Conservation (phyloP, 2,113 vertebrate species). For the Alouatta palliata region DNA sequence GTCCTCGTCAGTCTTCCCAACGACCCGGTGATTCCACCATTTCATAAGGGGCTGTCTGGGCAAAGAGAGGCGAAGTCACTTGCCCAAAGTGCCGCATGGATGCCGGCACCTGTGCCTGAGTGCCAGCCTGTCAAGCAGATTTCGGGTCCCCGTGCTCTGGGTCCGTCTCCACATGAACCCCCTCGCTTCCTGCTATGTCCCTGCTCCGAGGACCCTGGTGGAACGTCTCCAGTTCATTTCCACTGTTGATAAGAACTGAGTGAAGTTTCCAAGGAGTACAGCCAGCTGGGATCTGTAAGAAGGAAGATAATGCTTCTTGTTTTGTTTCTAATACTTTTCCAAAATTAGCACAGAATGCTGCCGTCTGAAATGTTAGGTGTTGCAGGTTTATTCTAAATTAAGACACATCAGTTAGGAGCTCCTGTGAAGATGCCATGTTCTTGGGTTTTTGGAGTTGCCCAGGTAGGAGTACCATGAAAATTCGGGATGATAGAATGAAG, state of each 20-base stretch:
- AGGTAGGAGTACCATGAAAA: not conserved
- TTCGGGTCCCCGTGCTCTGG: fast-evolving
- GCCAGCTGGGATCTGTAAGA: fast-evolving
- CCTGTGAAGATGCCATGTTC: not conserved
- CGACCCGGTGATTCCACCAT: no score
- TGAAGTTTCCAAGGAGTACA: not conserved
- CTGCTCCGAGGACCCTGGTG: fast-evolving
- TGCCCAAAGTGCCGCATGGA: not conserved
- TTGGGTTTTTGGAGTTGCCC: not conserved
- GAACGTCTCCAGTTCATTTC: not conserved
- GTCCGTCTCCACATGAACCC: fast-evolving
- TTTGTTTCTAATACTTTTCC: not conserved
- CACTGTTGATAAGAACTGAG: not conserved
- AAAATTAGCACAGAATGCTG: fast-evolving
- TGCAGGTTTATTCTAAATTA: no score
- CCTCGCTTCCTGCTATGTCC: fast-evolving
- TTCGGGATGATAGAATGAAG: fast-evolving
- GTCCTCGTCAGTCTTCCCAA: not conserved
- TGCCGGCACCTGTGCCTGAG: not conserved
- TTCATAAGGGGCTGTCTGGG: not conserved
- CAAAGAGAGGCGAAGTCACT: not conserved
- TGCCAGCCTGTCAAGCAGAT: not conserved
- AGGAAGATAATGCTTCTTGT: not conserved
- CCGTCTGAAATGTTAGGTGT: not conserved
- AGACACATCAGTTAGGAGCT: fast-evolving